Conservation (phyloP, 2,113 vertebrate species). For the Chionodraco myersi region DNA sequence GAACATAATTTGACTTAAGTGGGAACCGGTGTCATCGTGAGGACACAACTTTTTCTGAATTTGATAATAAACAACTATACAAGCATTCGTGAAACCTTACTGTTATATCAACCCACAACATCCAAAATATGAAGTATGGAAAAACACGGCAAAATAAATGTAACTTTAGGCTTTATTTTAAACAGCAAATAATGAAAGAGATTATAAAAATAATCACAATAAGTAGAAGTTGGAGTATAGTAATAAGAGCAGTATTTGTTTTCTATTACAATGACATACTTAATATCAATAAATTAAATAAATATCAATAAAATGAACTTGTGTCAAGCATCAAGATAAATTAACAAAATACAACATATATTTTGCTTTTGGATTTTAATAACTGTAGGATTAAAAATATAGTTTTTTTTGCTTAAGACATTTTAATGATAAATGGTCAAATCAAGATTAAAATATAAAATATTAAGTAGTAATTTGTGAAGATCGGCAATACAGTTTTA, state of each 20-base stretch:
- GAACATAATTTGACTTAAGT: slow-evolving; percentile 40
- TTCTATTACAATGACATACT: neutral
- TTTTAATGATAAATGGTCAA: neutral
- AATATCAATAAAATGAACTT: neutral
- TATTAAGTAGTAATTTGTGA: neutral
- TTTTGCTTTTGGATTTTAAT: neutral
- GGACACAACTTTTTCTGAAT: slow-evolving; percentile 10
- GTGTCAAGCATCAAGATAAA: neutral
- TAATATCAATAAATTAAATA: neutral
- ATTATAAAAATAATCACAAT: neutral
- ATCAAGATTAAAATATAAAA: neutral
- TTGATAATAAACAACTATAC: neutral
- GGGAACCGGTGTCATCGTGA: slow-evolving; percentile 42
- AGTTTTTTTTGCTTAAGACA: no score
- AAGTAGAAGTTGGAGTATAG: no score
- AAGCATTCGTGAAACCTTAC: neutral
- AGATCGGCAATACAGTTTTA: neutral
- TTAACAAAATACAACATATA: neutral
- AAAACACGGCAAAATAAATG: neutral
- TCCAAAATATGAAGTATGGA: neutral
- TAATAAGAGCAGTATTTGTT: neutral
- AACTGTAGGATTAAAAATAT: no score
- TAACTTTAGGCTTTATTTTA: neutral
- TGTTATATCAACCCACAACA: no score
- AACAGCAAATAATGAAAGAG: neutral